Evolutionary conservation across 23 tunicate species (phyloP).

Genomic region (Ascidia mentula): DNA sequence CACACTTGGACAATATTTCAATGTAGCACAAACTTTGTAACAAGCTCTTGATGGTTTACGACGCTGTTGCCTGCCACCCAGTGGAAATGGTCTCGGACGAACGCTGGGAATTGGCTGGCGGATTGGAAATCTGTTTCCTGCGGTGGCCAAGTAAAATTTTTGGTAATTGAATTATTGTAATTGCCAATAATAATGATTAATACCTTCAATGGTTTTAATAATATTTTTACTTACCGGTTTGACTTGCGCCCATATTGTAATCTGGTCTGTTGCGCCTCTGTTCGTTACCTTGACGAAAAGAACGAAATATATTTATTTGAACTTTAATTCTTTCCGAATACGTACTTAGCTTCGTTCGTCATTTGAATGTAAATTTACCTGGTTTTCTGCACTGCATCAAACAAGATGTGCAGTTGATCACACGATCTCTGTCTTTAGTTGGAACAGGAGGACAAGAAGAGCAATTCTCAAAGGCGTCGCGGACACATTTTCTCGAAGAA

Average conservation of each 20-base stretch:
- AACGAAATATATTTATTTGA: neutral
- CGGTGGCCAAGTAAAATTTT: neutral
- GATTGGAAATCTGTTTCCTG: neutral
- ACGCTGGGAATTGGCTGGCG: no score
- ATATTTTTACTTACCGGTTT: no score
- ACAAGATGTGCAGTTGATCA: neutral
- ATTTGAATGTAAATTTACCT: neutral
- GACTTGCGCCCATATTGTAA: neutral
- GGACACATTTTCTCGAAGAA: neutral
- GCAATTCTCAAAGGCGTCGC: neutral
- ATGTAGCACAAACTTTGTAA: neutral
- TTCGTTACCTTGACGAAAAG: neutral
- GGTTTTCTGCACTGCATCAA: neutral
- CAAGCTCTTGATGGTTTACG: neutral
- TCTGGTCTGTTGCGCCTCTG: no score
- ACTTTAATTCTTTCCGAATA: no score
- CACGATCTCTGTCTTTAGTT: neutral
- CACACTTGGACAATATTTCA: conserved; percentile 20
- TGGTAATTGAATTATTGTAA: neutral
- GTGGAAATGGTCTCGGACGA: no score
- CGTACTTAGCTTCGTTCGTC: no score
- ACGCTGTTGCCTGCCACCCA: no score
- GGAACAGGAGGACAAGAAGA: neutral
- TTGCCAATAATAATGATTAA: no score
- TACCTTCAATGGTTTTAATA: no score